Evolutionary conservation across 2,888 invertebrate genomes (phyloP).

Genomic region (Argyresthia goedartella): DNA sequence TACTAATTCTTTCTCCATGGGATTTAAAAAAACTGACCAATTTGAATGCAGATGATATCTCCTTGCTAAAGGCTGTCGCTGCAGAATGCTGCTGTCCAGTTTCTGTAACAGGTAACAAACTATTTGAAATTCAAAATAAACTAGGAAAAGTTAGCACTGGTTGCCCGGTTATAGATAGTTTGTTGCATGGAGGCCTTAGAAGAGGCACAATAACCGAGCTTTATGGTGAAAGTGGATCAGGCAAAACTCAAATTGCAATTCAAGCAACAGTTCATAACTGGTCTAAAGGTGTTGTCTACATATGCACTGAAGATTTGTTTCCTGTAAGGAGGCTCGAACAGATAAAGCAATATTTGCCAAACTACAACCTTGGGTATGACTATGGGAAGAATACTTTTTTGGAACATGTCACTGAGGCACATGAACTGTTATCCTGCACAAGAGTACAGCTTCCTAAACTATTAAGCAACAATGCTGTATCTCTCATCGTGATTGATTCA

Average conservation of each 20-base stretch:
- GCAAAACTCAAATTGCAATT: slow-evolving; percentile 85
- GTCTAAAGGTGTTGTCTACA: slow-evolving; percentile 72
- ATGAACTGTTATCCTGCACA: slow-evolving; percentile 46
- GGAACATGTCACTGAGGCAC: slow-evolving; percentile 50
- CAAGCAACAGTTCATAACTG: slow-evolving; percentile 78
- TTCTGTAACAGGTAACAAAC: slow-evolving; percentile 23
- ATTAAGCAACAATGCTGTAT: slow-evolving; percentile 27
- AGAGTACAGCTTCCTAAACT: slow-evolving; percentile 44
- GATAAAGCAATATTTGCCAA: slow-evolving; percentile 27
- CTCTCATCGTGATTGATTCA: slow-evolving; percentile 50
- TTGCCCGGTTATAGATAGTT: slow-evolving; percentile 69
- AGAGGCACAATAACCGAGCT: slow-evolving; percentile 80
- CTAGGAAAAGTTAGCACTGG: slow-evolving; percentile 51
- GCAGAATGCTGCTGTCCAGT: slow-evolving; percentile 26
- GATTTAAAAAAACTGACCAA: slow-evolving; percentile 50
- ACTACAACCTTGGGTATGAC: slow-evolving; percentile 19
- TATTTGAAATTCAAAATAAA: slow-evolving; percentile 19
- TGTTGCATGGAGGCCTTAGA: slow-evolving; percentile 77
- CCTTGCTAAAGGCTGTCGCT: slow-evolving; percentile 34
- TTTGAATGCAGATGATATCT: slow-evolving; percentile 36
- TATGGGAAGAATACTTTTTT: slow-evolving; percentile 49
- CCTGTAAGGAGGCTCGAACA: slow-evolving; percentile 54
- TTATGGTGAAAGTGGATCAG: slow-evolving; percentile 83
- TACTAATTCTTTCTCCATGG: slow-evolving; percentile 36
- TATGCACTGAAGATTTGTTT: slow-evolving; percentile 82